Conservation (phyloP, 1,140 invertebrate genomes). For the Habropoda laboriosa region DNA sequence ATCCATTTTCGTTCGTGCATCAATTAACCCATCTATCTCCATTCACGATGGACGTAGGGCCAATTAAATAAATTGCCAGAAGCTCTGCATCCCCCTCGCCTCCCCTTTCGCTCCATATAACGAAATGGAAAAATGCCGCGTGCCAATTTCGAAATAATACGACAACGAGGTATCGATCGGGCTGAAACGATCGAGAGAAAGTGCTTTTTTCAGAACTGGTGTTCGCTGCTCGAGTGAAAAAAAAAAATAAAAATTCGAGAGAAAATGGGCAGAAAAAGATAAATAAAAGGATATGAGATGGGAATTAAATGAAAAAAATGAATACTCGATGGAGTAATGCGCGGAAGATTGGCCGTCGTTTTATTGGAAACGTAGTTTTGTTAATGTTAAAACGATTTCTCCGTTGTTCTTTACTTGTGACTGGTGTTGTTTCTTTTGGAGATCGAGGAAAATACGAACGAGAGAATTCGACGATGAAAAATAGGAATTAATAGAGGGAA, state of each 20-base stretch:
- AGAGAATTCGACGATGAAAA: too few species aligned
- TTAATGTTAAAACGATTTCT: too few species aligned
- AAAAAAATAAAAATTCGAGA: too few species aligned
- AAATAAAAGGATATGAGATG: neutral
- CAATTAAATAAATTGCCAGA: conserved; percentile 47
- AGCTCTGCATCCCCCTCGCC: neutral
- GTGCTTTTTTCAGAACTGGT: neutral
- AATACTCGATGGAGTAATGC: too few species aligned
- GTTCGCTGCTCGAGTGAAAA: too few species aligned
- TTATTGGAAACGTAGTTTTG: too few species aligned
- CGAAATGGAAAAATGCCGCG: conserved; percentile 35
- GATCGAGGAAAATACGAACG: too few species aligned
- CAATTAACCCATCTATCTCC: conserved; percentile 29
- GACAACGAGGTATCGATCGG: neutral
- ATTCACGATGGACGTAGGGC: conserved; percentile 9
- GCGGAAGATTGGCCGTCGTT: too few species aligned
- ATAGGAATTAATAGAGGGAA: too few species aligned
- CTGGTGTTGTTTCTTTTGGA: too few species aligned
- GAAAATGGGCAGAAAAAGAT: neutral
- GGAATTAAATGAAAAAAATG: too few species aligned
- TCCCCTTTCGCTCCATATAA: neutral
- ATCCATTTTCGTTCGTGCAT: conserved; percentile 39
- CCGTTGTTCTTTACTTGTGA: too few species aligned
- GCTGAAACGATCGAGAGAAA: conserved; percentile 13
- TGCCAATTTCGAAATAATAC: conserved; percentile 35